Evolutionary conservation across 2,797 vertebrate genomes (phyloP).

Genomic region (Botia kubotai): DNA sequence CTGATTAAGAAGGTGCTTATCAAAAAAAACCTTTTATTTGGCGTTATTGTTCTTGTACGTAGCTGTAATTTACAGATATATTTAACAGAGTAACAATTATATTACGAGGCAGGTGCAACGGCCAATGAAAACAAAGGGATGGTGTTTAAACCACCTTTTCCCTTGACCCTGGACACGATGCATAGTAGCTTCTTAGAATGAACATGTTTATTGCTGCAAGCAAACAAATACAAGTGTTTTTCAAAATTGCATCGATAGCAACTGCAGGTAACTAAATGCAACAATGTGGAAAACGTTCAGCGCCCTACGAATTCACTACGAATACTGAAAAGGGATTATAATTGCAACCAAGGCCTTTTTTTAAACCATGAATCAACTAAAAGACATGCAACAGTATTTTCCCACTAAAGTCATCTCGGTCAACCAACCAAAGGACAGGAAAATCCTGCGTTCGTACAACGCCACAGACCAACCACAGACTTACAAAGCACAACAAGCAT

Average conservation of each 20-base stretch:
- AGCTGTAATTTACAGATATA: conserved; percentile 30
- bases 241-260: neutral
- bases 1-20: conserved; percentile 49
- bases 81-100: conserved; percentile 1
- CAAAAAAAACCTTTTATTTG: conserved; percentile 17
- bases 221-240: neutral
- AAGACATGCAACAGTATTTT: conserved; percentile 2
- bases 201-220: neutral
- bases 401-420: neutral
- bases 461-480: conserved; percentile 60
- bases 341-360: conserved; percentile 7
- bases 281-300: neutral
- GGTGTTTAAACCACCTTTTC: neutral
- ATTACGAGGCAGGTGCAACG: neutral
- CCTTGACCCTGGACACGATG: conserved; percentile 11
- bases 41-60: conserved; percentile 1
- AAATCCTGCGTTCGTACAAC: neutral
- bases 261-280: neutral
- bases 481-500: conserved; percentile 75
- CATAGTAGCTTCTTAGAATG: neutral
- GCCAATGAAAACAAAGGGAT: conserved; percentile 26
- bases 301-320: neutral
- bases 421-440: neutral
- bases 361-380: conserved; percentile 1
- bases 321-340: neutral